Evolutionary conservation across 2,888 invertebrate species (phyloP), one percentile per base, ranked within the genome.

Genomic region (Creontiades dilutus): DNA sequence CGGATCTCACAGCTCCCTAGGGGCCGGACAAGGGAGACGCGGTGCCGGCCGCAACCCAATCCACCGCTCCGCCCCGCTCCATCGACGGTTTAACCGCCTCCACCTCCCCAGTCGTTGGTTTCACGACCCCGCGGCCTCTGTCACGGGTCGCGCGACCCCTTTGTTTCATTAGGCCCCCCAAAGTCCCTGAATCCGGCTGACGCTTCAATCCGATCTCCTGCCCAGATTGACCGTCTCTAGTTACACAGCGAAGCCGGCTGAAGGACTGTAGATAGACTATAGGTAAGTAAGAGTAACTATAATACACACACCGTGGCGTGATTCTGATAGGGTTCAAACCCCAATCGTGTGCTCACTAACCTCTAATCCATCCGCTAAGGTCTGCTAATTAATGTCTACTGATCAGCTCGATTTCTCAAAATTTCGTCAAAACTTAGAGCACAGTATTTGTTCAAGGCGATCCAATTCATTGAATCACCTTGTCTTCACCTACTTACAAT

Each of bases 141-240:
- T 37, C 37, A 37, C 37, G 37, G 37, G 37, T 37, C 37, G 37
- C 57, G n/a, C 78, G 19, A 19, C 14, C 46, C 78, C 75, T 75
- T 75, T 75, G 75, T 75, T 75, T 75, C 75, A 75, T 75, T 75
- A 75, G 75, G 27, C 14, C 61, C 5, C 28, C 76, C 75, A 76
- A 76, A 76, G 76, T 76, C 76, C 78, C 46, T 78, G n/a, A 46
- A 78, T 78, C 78, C 78, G 46, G 78, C 78, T 78, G 78, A 78
- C 78, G 78, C 46, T 78, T 46, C 78, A 78, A 46, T 78, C 78
- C 19, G 16, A 47, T 12, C 78, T 19, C 47, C 46, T n/a, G 37
- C 37, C n/a, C 46, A 19, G 78, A 46, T 47, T 78, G 78, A 46
- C 46, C 23, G 68, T 68, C 68, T 68, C 68, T 23, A 11, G 68